Evolutionary conservation across 2,797 vertebrate genomes (phyloP).

Genomic region (Poeciliopsis gracilis): DNA sequence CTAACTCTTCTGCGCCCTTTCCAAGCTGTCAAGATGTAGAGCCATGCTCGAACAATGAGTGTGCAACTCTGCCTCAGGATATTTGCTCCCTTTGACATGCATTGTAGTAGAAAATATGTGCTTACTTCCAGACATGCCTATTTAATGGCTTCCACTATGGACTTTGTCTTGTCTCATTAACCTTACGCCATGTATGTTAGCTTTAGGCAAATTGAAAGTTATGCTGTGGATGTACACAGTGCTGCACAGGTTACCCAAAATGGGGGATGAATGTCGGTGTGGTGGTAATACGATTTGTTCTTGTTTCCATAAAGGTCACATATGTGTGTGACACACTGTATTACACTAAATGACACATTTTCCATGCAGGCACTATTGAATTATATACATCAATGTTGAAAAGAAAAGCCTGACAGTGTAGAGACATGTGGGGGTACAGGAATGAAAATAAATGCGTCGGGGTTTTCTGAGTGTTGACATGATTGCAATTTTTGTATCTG

Average conservation of each 20-base stretch:
- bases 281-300: conserved; percentile 37
- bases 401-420: neutral
- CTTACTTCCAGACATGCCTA: neutral
- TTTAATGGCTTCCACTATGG: conserved; percentile 17
- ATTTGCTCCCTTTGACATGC: conserved; percentile 24
- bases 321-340: conserved; percentile 17
- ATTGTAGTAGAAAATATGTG: conserved; percentile 20
- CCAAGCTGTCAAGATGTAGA: conserved; percentile 43
- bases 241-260: conserved; percentile 17
- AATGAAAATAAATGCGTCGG: conserved; percentile 30
- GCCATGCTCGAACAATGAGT: conserved; percentile 2
- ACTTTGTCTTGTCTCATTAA: conserved; percentile 40
- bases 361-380: conserved; percentile 16
- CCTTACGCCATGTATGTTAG: conserved; percentile 7
- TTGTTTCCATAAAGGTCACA: conserved; percentile 55
- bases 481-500: conserved; percentile 57
- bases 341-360: conserved; percentile 36
- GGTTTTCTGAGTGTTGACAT: conserved; percentile 39
- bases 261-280: conserved; percentile 27
- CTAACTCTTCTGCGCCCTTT: conserved; percentile 47
- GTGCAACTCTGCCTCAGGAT: conserved; percentile 20
- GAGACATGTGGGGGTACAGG: neutral
- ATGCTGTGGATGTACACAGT: neutral
- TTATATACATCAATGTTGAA: conserved; percentile 28
- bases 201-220: conserved; percentile 38